Conservation (phyloP, 1,140 invertebrate species). For the Dreissena rostriformis region DNA sequence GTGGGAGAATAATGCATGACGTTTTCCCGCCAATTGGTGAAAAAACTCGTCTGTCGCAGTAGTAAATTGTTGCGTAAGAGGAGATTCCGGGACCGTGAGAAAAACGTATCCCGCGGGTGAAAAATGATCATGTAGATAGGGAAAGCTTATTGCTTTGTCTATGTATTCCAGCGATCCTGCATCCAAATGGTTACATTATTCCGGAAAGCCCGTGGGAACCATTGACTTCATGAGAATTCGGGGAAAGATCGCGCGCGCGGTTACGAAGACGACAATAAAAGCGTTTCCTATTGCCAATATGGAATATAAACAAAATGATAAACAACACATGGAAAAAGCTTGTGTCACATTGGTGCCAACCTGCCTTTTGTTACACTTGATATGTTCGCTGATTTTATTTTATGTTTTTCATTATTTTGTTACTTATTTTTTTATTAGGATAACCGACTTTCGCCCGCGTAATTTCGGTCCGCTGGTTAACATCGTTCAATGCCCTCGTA, state of each 20-base stretch:
- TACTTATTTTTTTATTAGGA: not conserved
- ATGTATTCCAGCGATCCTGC: not conserved
- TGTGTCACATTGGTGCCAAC: not conserved
- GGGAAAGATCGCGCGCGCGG: slow-evolving; percentile 15
- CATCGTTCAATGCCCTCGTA: not conserved
- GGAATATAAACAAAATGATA: slow-evolving; percentile 27
- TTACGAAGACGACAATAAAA: slow-evolving; percentile 42
- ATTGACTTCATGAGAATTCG: slow-evolving; percentile 1
- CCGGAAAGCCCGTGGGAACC: slow-evolving; percentile 1
- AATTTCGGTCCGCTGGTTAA: not conserved
- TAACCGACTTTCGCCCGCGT: not conserved
- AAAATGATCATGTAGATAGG: slow-evolving; percentile 33
- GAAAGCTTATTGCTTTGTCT: not conserved
- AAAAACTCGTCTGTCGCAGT: slow-evolving; percentile 26
- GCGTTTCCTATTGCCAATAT: slow-evolving; percentile 32
- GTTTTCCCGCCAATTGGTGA: slow-evolving; percentile 53
- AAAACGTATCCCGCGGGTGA: slow-evolving; percentile 30
- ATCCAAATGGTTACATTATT: not conserved
- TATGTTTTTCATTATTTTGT: not conserved
- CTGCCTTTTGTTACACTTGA: slow-evolving; percentile 14
- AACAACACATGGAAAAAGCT: slow-evolving; percentile 1
- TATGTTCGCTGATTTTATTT: not conserved
- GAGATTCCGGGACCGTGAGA: slow-evolving; percentile 50
- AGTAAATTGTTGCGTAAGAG: slow-evolving; percentile 53
- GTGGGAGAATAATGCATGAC: slow-evolving; percentile 37